A percentile compares a stretch with the other conserved stretches of the same genome.
Conservation (phyloP, 2,113 vertebrate genomes). For the Theristicus caerulescens region DNA sequence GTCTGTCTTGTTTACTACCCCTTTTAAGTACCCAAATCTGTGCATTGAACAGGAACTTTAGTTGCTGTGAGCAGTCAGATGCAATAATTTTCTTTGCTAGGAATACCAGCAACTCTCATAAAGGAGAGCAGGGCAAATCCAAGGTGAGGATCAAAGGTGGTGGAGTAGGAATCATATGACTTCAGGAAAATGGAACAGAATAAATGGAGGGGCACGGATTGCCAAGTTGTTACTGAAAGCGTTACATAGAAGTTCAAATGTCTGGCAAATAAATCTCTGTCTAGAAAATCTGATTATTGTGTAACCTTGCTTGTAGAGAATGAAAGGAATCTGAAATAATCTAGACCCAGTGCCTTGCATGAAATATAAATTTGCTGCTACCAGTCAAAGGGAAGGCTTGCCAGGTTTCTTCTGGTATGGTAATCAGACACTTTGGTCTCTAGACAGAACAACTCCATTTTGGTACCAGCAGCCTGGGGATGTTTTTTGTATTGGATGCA, state of each 20-base stretch:
- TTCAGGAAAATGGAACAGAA: not conserved
- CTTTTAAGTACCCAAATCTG: not conserved
- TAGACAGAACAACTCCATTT: not conserved
- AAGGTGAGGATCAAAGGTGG: not conserved
- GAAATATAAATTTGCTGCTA: not conserved
- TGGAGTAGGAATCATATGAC: not conserved
- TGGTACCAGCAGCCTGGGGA: not conserved
- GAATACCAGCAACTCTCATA: not conserved
- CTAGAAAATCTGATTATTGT: constrained; percentile 18
- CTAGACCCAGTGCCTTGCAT: not conserved
- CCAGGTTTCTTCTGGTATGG: not conserved
- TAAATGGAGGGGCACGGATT: not conserved
- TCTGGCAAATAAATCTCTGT: constrained; percentile 33
- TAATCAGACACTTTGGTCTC: not conserved
- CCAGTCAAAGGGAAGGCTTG: not conserved
- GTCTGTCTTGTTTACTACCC: not conserved
- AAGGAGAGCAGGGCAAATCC: not conserved
- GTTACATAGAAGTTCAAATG: not conserved
- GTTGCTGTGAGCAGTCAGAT: not conserved
- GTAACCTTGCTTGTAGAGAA: constrained; percentile 4
- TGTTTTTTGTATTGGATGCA: not conserved
- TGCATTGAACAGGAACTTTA: not conserved
- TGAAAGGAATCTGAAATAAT: constrained; percentile 1
- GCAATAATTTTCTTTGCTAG: not conserved
- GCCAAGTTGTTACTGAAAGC: not conserved